These are phyloP conservation scores for Tachina lurida DNA, from an alignment of 2,888 invertebrate genomes.

Conservation along the genomic window DNA sequence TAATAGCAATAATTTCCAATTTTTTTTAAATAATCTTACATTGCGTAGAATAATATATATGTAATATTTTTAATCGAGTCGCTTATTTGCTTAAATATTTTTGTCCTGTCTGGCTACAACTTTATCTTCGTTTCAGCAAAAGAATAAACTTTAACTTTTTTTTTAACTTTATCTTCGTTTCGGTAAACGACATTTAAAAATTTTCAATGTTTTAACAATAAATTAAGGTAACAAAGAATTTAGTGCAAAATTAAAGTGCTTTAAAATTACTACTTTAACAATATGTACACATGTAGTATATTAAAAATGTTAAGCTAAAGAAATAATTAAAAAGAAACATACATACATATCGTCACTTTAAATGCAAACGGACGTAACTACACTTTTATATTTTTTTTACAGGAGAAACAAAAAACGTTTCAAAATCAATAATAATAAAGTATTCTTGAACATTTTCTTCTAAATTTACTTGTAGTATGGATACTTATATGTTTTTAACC, in stretches of 20 bases:
- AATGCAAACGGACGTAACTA: too few relatives aligned
- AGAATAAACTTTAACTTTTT: not conserved
- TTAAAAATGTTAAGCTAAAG: constrained; percentile 25
- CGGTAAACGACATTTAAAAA: too few relatives aligned
- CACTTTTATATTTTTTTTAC: too few relatives aligned
- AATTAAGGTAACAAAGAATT: not conserved
- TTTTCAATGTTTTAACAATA: not conserved
- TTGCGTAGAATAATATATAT: not conserved
- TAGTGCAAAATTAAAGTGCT: constrained; percentile 48
- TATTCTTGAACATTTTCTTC: too few relatives aligned
- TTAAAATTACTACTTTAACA: constrained; percentile 9
- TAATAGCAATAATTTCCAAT: too few relatives aligned
- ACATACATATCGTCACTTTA: too few relatives aligned
- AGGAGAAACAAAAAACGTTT: too few relatives aligned
- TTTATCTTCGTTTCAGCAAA: not conserved
- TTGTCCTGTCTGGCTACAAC: not conserved
- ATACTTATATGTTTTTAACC: too few relatives aligned
- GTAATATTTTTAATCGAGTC: not conserved
- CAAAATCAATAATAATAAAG: too few relatives aligned
- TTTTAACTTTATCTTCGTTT: not conserved
- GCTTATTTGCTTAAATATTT: not conserved
- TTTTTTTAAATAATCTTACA: too few relatives aligned
- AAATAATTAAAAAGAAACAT: not conserved
- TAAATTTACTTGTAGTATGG: too few relatives aligned
- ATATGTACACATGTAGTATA: not conserved